Evolutionary conservation across 2,888 invertebrate genomes (phyloP), one percentile per base, ranked within the genome.

Genomic region (Trichogramma evanescens): DNA sequence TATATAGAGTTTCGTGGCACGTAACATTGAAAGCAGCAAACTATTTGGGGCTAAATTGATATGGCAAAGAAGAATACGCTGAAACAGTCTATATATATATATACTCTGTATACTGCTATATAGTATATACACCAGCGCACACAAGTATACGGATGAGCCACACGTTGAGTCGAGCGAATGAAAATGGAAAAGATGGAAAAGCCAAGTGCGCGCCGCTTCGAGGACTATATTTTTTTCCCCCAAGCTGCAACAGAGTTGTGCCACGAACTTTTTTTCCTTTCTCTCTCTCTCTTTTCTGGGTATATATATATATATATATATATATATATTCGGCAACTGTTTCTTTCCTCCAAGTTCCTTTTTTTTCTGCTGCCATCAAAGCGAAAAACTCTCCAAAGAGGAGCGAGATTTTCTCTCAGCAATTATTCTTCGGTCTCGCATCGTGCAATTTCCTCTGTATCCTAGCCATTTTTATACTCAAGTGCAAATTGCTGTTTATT

Each of bases 201-300:
- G 39, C 39, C 42, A 51, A 44, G 50, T 45, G 44, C 10, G 9
- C 57, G 42, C n/a, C 46, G 54, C 55, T 62, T 58, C 55, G 50
- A 41, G 26, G 55, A 58, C 56, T 56, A 56, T 39, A 55, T 56
- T 56, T 62, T 56, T 56, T 59, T 52, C 26, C 26, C 26, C 26
- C 26, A 26, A 26, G 52, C 49, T 5, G 7, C 49, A 52, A 26
- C 26, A 50, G 50, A 45, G 51, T 41, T 10, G 41, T 26, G 13
- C 49, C 46, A 8, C 50, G 8, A 51, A 51, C 38, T 26, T 41
- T 7, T 44, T 39, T 40, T 40, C 8, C 40, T 44, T 65, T 65
- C 65, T 67, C 59, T 65, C 65, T 61, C 64, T 51, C 41, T 41
- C 40, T 46, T 43, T 13, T 26, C 26, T 26, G 26, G 26, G 26